Evolutionary conservation across 2,113 vertebrate genomes (phyloP), one percentile per base, ranked within the genome.

Genomic region (Ictalurus furcatus): DNA sequence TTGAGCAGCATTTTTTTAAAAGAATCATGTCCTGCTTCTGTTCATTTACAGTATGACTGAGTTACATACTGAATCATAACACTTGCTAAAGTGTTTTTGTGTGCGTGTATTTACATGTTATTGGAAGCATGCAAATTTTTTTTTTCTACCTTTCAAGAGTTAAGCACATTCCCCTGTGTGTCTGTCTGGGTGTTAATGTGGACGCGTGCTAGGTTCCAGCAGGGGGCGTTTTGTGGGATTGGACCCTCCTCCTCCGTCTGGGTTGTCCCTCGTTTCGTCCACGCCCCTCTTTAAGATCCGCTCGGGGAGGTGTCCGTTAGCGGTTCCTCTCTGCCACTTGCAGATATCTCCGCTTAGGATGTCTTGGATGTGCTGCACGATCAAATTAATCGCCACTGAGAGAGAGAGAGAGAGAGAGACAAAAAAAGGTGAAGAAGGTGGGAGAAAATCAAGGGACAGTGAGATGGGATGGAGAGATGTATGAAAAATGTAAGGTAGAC

Each of bases 281-380:
- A 96, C 93, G 0, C 95, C 93, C 89, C 98, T 95, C 92, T 99
- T 99, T 91, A 95, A 94, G 25, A 91, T 93, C 23, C 96, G 96
- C 67, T 90, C 92, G 0, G 96, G 94, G 12, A 95, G 92, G 1
- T 97, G 95, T 14, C 96, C 94, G 0, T 96, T 97, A 30, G 95
- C 2, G 0, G 95, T 91, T 0, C 94, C 96, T 0, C 97, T 96
- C 90, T 99, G 98, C 97, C 98, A 98, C 89, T 97, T 99, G 94
- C 98, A 98, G 94, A 99, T 95, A 92, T 98, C 98, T 0, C 98
- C 98, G 0, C 94, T 99, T 0, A 99, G 96, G 85, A 99, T 99
- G 94, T 99, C 98, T 81, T 99, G 98, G 71, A 99, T 99, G 95
- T 99, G 98, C 94, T 99, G 98, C 80, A 99, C 98, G 0, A 99